Evolutionary conservation across 2,888 invertebrate species (phyloP), one percentile per base, ranked within the genome.

Genomic region (Tenthredo livida): DNA sequence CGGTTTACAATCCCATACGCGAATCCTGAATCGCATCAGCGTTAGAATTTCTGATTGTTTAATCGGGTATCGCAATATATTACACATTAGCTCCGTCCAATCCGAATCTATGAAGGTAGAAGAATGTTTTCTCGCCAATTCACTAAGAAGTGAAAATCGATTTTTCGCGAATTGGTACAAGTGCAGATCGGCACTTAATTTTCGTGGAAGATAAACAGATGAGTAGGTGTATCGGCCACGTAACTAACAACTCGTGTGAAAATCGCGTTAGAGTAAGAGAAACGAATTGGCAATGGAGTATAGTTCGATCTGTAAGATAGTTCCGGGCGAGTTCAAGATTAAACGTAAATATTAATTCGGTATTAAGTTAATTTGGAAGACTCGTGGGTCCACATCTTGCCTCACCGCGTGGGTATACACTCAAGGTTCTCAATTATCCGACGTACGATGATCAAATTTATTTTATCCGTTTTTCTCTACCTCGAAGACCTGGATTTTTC

Each of bases 261-360:
- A 50, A 50, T n/a, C n/a, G n/a, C 17, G 50, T 50, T 17, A 50
- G 17, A 17, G 17, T n/a, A n/a, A 5, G 17, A n/a, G n/a, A n/a
- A 50, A 50, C n/a, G 4, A 50, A 50, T n/a, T n/a, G 50, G 50
- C 50, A 50, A 5, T 50, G n/a, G 50, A n/a, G 50, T 50, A 43
- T 43, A 50, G n/a, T 50, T 50, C 50, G 0, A 50, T 5, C 50
- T 50, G 50, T 50, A 50, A 50, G 17, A 50, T 50, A 50, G n/a
- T 61, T 61, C 10, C 21, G 25, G 10, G 25, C 9, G 25, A 25
- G 61, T 61, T 78, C 58, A 37, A 58, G 58, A 78, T 78, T 78
- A 9, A 78, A 78, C 21, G 78, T 78, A 78, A 78, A 58, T 58
- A 78, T 78, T 78, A 29, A 58, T 78, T 78, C 29, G 54, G 9